Evolutionary conservation across 2,888 invertebrate species (phyloP), one percentile per base, ranked within the genome.

Genomic region (Trilocha varians): DNA sequence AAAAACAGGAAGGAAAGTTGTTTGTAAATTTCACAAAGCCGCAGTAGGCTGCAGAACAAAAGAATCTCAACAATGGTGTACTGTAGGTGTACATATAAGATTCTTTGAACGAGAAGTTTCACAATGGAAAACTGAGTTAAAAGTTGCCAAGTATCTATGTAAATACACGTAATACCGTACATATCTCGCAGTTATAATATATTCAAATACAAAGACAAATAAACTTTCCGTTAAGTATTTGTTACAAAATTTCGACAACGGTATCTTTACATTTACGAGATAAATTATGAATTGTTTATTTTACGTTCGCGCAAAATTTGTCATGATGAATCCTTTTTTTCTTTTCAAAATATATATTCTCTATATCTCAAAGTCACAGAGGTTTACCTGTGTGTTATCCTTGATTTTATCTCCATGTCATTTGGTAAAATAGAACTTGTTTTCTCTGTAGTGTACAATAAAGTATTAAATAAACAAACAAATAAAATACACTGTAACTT

Each of bases 71-170:
- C 25, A 25, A 25, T 25, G 25, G 25, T 25, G 25, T 25, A 11
- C 11, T 6, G 25, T 25, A 32, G 9, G 11, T 32, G 11, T 36
- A 13, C 11, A 18, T 16, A 18, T 41, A 41, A 36, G 14, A 16
- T 32, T 13, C 49, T 53, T 48, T 44, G 45, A 47, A 47, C 38
- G 39, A 54, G 46, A 54, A 52, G 47, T 47, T 48, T 41, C 44
- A 41, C 43, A 46, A 46, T 42, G 42, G 44, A 33, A 43, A 51
- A 49, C 45, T 33, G 41, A 42, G 38, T 42, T 34, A 35, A 42
- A 42, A 38, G 38, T 42, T 42, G 16, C 33, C 13, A 34, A 39
- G 39, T 39, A 5, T 41, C 36, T 43, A 43, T 49, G 45, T 36
- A 34, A 35, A 25, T 25, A 25, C 25, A 25, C 14, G 17, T 36